These are phyloP conservation scores for Campoplex nolae DNA, from an alignment of 2,888 invertebrate species.

Conservation along the genomic window DNA sequence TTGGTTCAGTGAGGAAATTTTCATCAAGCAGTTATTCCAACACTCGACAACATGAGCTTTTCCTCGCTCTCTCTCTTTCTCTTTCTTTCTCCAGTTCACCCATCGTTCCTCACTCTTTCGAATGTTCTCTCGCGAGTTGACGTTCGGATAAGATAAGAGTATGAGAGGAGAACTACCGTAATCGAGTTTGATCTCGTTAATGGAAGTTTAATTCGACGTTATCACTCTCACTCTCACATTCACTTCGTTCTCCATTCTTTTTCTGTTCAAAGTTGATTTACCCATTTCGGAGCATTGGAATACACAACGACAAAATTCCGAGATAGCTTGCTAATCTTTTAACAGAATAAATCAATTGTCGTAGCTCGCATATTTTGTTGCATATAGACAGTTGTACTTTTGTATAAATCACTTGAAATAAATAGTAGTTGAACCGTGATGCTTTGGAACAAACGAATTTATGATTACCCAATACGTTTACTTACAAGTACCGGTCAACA, in stretches of 20 bases:
- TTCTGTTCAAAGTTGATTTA: conserved; percentile 2
- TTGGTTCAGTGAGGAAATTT: conserved; percentile 21
- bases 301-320: neutral
- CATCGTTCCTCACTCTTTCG: neutral
- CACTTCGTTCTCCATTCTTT: neutral
- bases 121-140: conserved; percentile 34
- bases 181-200: conserved; percentile 64
- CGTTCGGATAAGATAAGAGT: conserved; percentile 49
- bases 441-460: too few species aligned
- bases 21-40: conserved; percentile 17
- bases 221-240: conserved; percentile 5
- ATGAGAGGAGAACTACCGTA: conserved; percentile 52
- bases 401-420: neutral
- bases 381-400: conserved; percentile 1
- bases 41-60: conserved; percentile 27
- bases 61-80: neutral
- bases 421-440: too few species aligned
- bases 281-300: conserved; percentile 15
- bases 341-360: neutral
- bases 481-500: too few species aligned
- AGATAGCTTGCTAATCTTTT: neutral
- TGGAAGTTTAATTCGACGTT: conserved; percentile 57
- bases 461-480: too few species aligned
- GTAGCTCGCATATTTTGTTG: neutral
- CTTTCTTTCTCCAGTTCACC: neutral